Evolutionary conservation across 2,797 vertebrate species (phyloP).

Genomic region (Babyrousa celebensis): DNA sequence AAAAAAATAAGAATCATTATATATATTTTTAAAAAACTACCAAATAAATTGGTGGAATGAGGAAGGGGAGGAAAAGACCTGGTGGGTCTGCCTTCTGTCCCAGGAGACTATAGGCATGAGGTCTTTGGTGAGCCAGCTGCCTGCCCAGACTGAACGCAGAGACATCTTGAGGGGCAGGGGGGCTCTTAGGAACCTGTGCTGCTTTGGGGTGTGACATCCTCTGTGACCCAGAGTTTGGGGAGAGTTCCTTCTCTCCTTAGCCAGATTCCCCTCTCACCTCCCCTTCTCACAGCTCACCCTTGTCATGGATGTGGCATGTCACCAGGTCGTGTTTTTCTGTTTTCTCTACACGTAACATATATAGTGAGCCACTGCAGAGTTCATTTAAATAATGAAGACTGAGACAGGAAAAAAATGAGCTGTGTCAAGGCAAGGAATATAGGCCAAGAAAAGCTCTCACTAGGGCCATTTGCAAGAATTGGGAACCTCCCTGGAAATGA

Average conservation of each 20-base stretch:
- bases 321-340: background rate
- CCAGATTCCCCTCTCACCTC: background rate
- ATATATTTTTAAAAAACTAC: background rate
- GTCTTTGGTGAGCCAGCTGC: background rate
- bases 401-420: slow-evolving; percentile 18
- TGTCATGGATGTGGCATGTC: background rate
- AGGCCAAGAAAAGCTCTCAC: slow-evolving; percentile 64
- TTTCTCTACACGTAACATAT: background rate
- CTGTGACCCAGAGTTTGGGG: background rate
- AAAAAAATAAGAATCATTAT: no score
- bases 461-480: slow-evolving; percentile 69
- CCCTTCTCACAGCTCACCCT: background rate
- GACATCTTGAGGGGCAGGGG: background rate
- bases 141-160: background rate
- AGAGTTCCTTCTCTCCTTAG: background rate
- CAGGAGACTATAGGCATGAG: background rate
- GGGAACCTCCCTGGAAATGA: slow-evolving; percentile 58
- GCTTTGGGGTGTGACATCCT: background rate
- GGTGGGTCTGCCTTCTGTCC: background rate
- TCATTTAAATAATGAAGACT: slow-evolving; percentile 37
- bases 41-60: slow-evolving; percentile 5
- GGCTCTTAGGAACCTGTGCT: background rate
- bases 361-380: slow-evolving; percentile 22
- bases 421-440: slow-evolving; percentile 53
- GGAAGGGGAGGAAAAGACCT: background rate